Base-by-base conservation (phyloP, 1,140 invertebrate genomes). In the Drosophila parabipectinata region DNA sequence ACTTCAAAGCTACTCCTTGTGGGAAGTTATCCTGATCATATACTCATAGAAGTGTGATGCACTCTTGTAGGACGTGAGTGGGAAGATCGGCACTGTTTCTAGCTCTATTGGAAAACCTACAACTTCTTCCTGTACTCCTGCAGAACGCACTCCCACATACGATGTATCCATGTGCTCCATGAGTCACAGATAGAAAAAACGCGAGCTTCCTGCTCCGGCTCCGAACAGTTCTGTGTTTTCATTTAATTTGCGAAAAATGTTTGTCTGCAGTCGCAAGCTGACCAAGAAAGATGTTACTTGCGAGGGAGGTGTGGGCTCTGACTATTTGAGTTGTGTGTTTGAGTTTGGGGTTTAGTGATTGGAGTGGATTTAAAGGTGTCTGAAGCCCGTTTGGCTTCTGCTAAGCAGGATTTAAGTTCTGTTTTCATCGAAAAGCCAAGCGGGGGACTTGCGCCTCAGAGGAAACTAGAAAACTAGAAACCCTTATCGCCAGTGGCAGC, bases 191-290 rank as follows among this genome's bases (percentile, higher is more conserved):
- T 28, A 6, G 0, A 7, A 28, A 28, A 28, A 28, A 28, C 26
- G 26, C 26, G 26, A 28, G 32, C 32, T 32, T 10, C n/a, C n/a
- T n/a, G 76, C 53, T 67, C 47, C 55, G 62, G 0, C 32, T 32
- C 32, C 32, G 0, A 32, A 8, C 10, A 9, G 32, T 3, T 8
- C 34, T 37, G 3, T 91, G 90, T 91, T 91, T 91, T 91, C 90
- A 88, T 91, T 91, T 88, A 87, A 91, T 91, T 91, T 91, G 85
- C 72, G 72, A 88, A 77, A 91, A 88, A 84, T 88, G 90, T 90
- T 91, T 87, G 80, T 59, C 78, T 73, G 58, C 67, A 77, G 58
- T 37, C 59, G 44, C 37, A 30, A 39, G 47, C 18, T 72, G 60
- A 21, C 53, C 52, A 74, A 76, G 51, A 55, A 68, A 53, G 74